Percentiles rank a stretch among this genome's conserved stretches.
Evolutionary conservation across 2,797 vertebrate species (phyloP).

Genomic region (Leuciscus waleckii): DNA sequence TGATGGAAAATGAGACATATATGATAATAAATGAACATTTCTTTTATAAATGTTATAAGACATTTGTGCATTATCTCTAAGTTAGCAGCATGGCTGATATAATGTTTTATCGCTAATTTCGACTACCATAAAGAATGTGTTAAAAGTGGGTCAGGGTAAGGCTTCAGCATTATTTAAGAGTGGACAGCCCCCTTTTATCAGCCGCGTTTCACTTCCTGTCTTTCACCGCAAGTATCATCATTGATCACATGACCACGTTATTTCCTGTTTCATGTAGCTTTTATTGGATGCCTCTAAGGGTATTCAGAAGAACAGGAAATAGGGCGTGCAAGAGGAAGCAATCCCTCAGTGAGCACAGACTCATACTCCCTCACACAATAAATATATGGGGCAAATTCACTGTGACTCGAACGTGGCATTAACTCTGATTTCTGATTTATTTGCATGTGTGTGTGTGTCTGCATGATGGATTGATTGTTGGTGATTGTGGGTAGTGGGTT

Average conservation of each 20-base stretch:
- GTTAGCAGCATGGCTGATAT: too few species aligned
- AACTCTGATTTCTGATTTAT: neutral
- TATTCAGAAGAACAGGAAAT: slow-evolving; percentile 61
- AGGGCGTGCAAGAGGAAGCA: slow-evolving; percentile 49
- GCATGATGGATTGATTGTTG: slow-evolving; percentile 10
- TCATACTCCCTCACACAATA: slow-evolving; percentile 41
- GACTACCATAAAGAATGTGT: neutral
- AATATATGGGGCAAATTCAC: neutral
- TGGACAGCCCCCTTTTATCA: slow-evolving; percentile 10
- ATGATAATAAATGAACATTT: neutral
- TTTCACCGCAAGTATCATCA: slow-evolving; percentile 13
- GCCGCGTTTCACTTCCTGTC: slow-evolving; percentile 64
- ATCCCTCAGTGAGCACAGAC: slow-evolving; percentile 36
- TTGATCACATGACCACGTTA: slow-evolving; percentile 11
- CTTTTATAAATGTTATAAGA: neutral
- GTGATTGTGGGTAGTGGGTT: slow-evolving; percentile 22
- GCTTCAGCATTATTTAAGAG: neutral
- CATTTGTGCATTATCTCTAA: neutral
- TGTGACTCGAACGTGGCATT: neutral
- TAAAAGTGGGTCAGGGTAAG: neutral
- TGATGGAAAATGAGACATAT: neutral
- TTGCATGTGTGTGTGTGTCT: slow-evolving; percentile 7
- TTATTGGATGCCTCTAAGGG: slow-evolving; percentile 40
- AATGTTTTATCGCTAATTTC: slow-evolving; percentile 1
- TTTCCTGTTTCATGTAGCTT: slow-evolving; percentile 59